These are phyloP conservation scores for Pipistrellus kuhlii DNA, from an alignment of 2,797 vertebrate species.

Conservation along the genomic window DNA sequence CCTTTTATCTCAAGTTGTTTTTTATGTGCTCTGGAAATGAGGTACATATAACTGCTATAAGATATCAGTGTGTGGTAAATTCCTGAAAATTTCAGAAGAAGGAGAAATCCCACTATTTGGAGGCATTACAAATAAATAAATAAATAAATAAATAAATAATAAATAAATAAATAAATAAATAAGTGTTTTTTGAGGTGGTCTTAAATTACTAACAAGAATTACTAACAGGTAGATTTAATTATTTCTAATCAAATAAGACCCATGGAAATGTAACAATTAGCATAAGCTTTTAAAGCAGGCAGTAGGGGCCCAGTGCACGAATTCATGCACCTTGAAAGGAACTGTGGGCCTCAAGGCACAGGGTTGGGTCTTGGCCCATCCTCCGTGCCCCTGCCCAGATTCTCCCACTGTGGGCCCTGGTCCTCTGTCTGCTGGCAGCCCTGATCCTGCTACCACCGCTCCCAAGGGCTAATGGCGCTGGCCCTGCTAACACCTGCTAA, in stretches of 20 bases:
- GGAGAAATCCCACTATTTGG: not conserved
- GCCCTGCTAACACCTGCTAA: too few relatives aligned
- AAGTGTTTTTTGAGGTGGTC: not conserved
- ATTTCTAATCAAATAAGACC: not conserved
- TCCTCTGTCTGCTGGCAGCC: too few relatives aligned
- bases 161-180: not conserved
- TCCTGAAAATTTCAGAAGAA: not conserved
- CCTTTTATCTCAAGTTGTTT: not conserved
- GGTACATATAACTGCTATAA: not conserved
- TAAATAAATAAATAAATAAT: too few relatives aligned
- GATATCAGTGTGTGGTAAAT: not conserved
- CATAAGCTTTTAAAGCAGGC: not conserved
- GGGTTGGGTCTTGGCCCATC: too few relatives aligned
- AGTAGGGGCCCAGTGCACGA: too few relatives aligned
- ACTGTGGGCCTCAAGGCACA: too few relatives aligned
- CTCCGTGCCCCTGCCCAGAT: too few relatives aligned
- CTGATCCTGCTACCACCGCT: too few relatives aligned
- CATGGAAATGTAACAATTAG: not conserved
- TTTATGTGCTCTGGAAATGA: not conserved
- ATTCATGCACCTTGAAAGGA: too few relatives aligned
- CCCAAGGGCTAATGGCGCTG: too few relatives aligned
- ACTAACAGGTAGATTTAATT: not conserved
- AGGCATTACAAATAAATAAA: not conserved
- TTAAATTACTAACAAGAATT: not conserved
- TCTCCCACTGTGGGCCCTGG: too few relatives aligned